phyloP scores from a whole-genome alignment of 2,888 invertebrate genomes.

The Lepidochrysops patricia region DNA sequence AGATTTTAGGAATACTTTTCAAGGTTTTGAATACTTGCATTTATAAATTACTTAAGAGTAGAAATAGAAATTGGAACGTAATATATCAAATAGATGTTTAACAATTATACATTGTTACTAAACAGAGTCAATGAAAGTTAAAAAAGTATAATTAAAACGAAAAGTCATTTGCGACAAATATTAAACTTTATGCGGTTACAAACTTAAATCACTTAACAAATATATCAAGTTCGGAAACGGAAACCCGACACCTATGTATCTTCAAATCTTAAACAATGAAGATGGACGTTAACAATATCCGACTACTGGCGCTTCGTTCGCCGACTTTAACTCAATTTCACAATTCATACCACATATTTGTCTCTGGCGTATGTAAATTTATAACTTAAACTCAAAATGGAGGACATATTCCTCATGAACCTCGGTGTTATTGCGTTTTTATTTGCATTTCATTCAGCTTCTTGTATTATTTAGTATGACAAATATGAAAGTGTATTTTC shows the following conservation, averaged over 20 bases:
- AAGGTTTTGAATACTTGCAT: neutral
- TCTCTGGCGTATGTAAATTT: slow-evolving; percentile 8
- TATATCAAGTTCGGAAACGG: neutral
- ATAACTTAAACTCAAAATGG: slow-evolving; percentile 2
- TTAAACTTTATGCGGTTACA: neutral
- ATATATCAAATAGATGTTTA: too few species aligned
- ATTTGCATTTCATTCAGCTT: slow-evolving; percentile 1
- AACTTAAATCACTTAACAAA: neutral
- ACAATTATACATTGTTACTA: too few species aligned
- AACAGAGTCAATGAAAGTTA: too few species aligned
- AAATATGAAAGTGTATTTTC: neutral
- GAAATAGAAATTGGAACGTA: neutral
- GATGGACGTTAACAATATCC: neutral
- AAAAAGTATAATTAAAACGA: neutral
- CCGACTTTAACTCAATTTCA: neutral
- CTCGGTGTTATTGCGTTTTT: slow-evolving; percentile 1
- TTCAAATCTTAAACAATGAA: neutral
- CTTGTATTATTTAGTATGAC: neutral
- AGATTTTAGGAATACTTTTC: neutral
- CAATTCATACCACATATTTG: neutral
- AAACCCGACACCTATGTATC: neutral
- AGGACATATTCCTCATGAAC: neutral
- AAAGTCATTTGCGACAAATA: neutral
- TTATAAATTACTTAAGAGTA: neutral
- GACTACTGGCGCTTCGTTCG: neutral